Conservation (phyloP, 1,140 invertebrate species). For the Forficula auricularia region DNA sequence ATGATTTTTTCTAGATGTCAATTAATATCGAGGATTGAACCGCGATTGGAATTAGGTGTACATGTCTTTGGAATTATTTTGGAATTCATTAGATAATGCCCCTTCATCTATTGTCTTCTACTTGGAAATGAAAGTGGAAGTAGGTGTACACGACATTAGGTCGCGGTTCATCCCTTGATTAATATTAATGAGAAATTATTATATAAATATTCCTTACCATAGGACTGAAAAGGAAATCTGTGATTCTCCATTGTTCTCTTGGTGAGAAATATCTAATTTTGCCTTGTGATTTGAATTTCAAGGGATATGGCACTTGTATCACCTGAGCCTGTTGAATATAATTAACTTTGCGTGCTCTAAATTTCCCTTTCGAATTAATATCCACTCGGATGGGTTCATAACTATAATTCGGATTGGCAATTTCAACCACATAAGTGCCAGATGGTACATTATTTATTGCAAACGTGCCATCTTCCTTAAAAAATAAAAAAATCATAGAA, state of each 20-base stretch:
- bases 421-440: conserved; percentile 89
- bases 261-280: conserved; percentile 83
- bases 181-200: too few species aligned
- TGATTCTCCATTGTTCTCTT: conserved; percentile 84
- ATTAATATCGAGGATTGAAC: too few species aligned
- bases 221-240: conserved; percentile 88
- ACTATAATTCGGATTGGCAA: conserved; percentile 73
- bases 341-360: conserved; percentile 85
- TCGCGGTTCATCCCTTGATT: too few species aligned
- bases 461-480: conserved; percentile 83
- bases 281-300: conserved; percentile 66
- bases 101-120: too few species aligned
- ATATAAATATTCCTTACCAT: too few species aligned
- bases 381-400: conserved; percentile 88
- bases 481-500: conserved; percentile 17
- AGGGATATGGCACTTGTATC: conserved; percentile 75
- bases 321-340: conserved; percentile 79
- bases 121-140: too few species aligned
- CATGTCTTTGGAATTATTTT: too few species aligned
- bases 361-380: conserved; percentile 92
- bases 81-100: too few species aligned
- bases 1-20: too few species aligned
- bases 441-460: conserved; percentile 72
- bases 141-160: too few species aligned
- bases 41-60: too few species aligned